Percentiles rank a stretch among this genome's conserved stretches.
Evolutionary conservation across 2,113 vertebrate species (phyloP).

Genomic region (Miniopterus natalensis): DNA sequence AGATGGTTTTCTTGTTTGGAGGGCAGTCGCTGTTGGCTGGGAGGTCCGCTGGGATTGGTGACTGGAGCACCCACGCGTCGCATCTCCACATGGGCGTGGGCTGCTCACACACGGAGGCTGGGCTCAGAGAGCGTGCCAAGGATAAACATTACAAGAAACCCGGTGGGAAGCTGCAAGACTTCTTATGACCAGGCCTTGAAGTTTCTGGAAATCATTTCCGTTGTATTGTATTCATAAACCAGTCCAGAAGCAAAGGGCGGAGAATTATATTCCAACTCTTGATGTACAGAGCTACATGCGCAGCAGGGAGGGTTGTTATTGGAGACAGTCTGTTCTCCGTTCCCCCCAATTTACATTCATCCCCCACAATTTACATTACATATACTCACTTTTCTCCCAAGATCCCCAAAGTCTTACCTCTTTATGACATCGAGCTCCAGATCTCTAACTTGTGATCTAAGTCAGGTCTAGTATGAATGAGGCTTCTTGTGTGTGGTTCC

Average conservation of each 20-base stretch:
- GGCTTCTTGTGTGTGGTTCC: background rate
- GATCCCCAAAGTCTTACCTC: background rate
- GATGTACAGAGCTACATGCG: background rate
- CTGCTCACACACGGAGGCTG: accelerated
- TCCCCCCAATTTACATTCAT: background rate
- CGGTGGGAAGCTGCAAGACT: background rate
- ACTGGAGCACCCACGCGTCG: accelerated
- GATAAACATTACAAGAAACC: background rate
- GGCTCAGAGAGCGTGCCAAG: too few species aligned
- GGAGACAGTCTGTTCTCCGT: background rate
- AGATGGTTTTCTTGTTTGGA: background rate
- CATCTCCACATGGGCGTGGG: background rate
- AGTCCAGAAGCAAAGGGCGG: background rate
- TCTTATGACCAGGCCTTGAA: background rate
- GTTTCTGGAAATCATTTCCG: background rate
- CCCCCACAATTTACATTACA: too few species aligned
- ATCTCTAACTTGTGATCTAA: background rate
- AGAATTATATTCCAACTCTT: accelerated
- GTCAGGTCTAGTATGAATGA: background rate
- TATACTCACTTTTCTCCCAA: background rate
- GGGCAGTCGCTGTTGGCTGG: accelerated
- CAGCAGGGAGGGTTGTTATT: background rate
- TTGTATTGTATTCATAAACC: background rate
- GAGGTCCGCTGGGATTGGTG: background rate
- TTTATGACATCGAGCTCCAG: background rate